Percentiles rank a stretch among this genome's conserved stretches.
Conservation (phyloP, 2,797 vertebrate genomes). For the Caiman crocodilus region DNA sequence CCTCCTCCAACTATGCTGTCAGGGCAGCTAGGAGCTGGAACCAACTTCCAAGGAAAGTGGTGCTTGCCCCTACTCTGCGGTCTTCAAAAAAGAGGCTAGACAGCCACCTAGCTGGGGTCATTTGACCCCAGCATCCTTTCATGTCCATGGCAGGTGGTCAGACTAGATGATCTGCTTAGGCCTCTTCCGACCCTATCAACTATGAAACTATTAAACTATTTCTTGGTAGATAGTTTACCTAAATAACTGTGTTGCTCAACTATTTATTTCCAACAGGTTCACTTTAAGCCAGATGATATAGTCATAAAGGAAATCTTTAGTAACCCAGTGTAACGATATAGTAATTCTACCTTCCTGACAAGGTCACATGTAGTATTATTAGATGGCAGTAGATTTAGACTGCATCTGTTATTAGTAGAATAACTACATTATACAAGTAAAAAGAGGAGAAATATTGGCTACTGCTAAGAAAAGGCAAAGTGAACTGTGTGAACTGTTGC, state of each 20-base stretch:
- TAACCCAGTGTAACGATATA: background rate
- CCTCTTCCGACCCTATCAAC: too few relatives aligned
- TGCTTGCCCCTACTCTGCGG: too few relatives aligned
- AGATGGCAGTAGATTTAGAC: constrained; percentile 5
- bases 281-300: background rate
- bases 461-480: constrained; percentile 36
- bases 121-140: too few relatives aligned
- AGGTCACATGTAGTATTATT: background rate
- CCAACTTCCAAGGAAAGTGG: too few relatives aligned
- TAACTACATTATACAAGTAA: constrained; percentile 18
- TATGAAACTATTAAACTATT: background rate
- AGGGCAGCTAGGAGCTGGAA: too few relatives aligned
- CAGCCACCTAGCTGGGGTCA: too few relatives aligned
- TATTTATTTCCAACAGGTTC: background rate
- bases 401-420: constrained; percentile 5
- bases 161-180: too few relatives aligned
- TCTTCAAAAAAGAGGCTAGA: too few relatives aligned
- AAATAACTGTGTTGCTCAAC: background rate
- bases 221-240: background rate
- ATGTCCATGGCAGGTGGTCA: too few relatives aligned
- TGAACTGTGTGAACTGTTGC: constrained; percentile 34
- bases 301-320: background rate
- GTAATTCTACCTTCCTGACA: constrained; percentile 24
- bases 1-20: background rate
- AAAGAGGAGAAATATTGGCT: constrained; percentile 28